Evolutionary conservation across 2,888 invertebrate genomes (phyloP).

Genomic region (Apocheima hispidaria): DNA sequence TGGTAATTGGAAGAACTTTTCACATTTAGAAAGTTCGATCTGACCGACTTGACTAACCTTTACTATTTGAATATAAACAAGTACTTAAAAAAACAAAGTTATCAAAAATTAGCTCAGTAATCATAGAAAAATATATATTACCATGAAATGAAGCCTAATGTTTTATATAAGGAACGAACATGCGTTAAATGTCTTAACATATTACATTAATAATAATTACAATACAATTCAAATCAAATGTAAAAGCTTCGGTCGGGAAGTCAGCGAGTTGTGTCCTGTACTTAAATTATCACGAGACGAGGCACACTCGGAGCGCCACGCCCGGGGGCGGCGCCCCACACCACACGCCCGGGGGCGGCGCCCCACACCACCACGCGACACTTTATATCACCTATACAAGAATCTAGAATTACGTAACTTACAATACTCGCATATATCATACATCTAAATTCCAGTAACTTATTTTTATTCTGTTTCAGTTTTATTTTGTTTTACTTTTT

Average conservation of each 20-base stretch:
- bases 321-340: constrained; percentile 20
- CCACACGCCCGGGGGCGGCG: constrained; percentile 43
- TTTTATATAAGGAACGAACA: constrained; percentile 56
- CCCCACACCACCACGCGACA: constrained; percentile 51
- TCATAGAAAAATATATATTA: constrained; percentile 30
- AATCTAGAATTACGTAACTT: constrained; percentile 84
- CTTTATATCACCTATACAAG: constrained; percentile 72
- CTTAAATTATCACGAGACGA: constrained; percentile 78
- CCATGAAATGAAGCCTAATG: constrained; percentile 39
- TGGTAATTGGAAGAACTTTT: constrained; percentile 28
- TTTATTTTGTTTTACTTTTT: constrained; percentile 86
- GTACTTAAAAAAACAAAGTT: constrained; percentile 24
- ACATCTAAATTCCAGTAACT: constrained; percentile 85
- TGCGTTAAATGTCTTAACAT: constrained; percentile 62
- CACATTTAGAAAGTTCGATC: constrained; percentile 28
- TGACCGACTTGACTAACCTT: constrained; percentile 21
- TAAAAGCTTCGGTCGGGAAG: constrained; percentile 68
- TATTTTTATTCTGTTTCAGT: constrained; percentile 85
- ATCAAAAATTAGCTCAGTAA: constrained; percentile 32
- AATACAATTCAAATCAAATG: constrained; percentile 58
- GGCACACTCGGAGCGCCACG: constrained; percentile 53
- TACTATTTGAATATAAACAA: constrained; percentile 27
- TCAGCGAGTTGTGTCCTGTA: constrained; percentile 69
- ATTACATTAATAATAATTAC: constrained; percentile 56
- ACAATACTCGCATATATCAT: constrained; percentile 85